A percentile compares a stretch with the other conserved stretches of the same genome.
These are phyloP conservation scores for Trissonchulus latispiculum DNA, from an alignment of 2,888 invertebrate genomes.

Conservation along the genomic window DNA sequence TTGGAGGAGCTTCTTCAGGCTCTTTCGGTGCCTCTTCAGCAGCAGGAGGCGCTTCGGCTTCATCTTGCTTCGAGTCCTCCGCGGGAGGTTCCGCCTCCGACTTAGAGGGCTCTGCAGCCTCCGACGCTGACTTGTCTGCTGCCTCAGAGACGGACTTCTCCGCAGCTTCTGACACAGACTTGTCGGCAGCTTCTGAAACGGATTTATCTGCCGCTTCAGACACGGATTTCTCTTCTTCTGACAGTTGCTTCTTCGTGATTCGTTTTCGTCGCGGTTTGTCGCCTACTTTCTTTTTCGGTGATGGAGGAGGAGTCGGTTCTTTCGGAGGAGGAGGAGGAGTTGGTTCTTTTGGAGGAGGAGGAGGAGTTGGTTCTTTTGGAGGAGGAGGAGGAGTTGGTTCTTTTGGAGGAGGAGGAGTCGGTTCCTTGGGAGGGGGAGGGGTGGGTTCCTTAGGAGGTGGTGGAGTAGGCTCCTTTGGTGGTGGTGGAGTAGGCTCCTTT, in stretches of 20 bases:
- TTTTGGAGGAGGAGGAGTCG: conserved; percentile 16
- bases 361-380: conserved; percentile 16
- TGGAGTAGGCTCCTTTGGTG: conserved; percentile 11
- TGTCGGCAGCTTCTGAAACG: too few relatives aligned
- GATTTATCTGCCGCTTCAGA: neutral
- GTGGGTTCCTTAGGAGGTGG: conserved; percentile 16
- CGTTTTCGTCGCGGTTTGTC: neutral
- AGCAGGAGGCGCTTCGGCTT: neutral
- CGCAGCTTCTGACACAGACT: too few relatives aligned
- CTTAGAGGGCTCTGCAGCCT: neutral
- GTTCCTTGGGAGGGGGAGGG: conserved; percentile 16
- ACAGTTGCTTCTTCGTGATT: neutral
- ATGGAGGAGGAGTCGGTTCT: conserved; percentile 15
- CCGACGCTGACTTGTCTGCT: too few relatives aligned
- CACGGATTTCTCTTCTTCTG: neutral
- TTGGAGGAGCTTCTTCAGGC: neutral
- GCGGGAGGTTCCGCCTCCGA: neutral
- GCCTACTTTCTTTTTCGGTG: neutral
- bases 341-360: conserved; percentile 16
- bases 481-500: neutral
- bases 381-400: conserved; percentile 16
- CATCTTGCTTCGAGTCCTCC: neutral
- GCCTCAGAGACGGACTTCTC: too few relatives aligned
- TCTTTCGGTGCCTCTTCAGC: too few relatives aligned
- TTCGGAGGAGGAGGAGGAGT: conserved; percentile 15